Evolutionary conservation across 1,140 invertebrate species (phyloP).

Genomic region (Myzus persicae): DNA sequence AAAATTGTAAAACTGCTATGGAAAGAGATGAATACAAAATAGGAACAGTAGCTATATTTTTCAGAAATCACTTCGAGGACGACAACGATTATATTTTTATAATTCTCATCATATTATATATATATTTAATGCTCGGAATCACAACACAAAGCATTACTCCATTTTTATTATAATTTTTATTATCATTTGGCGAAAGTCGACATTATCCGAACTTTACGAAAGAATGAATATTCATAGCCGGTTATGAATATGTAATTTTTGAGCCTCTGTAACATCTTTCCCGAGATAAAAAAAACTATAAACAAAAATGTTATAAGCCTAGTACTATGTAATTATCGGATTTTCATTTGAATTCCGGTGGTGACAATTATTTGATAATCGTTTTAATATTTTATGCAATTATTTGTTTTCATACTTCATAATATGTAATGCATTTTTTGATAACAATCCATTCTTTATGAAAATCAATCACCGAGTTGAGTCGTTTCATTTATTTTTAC

Average conservation of each 20-base stretch:
- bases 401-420: background rate
- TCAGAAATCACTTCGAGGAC: background rate
- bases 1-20: background rate
- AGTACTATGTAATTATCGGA: background rate
- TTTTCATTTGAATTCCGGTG: background rate
- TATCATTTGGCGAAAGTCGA: conserved; percentile 43
- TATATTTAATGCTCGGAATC: conserved; percentile 39
- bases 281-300: conserved; percentile 41
- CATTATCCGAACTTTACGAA: conserved; percentile 36
- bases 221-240: conserved; percentile 47
- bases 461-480: background rate
- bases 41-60: background rate
- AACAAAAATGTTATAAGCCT: conserved; percentile 10
- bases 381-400: background rate
- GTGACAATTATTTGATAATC: background rate
- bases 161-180: conserved; percentile 47
- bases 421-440: background rate
- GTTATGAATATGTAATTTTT: conserved; percentile 47
- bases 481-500: background rate
- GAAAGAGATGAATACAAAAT: background rate
- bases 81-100: conserved; percentile 36
- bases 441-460: background rate
- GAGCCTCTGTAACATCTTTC: background rate
- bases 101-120: background rate
- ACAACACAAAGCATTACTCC: conserved; percentile 42